Evolutionary conservation across 2,888 invertebrate species (phyloP), one percentile per base, ranked within the genome.

Genomic region (Ephialtes manifestator): DNA sequence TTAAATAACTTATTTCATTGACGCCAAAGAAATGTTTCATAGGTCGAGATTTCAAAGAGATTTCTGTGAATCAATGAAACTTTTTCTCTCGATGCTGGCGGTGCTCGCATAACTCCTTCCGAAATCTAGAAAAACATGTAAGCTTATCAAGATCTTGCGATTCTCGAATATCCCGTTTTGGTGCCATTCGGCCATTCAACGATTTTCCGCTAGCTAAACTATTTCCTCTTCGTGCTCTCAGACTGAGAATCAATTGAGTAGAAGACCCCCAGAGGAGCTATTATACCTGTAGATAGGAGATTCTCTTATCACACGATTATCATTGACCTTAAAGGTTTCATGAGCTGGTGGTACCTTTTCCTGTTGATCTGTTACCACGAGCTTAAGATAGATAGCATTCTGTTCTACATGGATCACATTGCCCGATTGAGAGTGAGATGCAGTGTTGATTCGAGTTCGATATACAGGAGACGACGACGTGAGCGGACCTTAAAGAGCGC

Each of bases 401-500:
- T 46, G 24, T 68, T 24, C 28, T 24, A 46, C 48, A 24, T 28
- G 46, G 24, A 68, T 46, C 68, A 46, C 63, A 48, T 48, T 13
- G 63, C 31, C 63, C 51, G 51, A 65, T 65, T 63, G 65, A 63
- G 51, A 75, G 63, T 53, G 51, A 63, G 75, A 75, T 31, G 75
- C 18, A 65, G 51, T 31, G 75, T 53, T 51, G 65, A 39, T 75
- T 75, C 75, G 63, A 63, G 63, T 65, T 35, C 63, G 75, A 67
- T 81, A 68, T 51, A 71, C 43, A 71, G n/a, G 28, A 18, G 58
- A 39, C 76, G 75, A 70, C 55, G 46, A 74, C 77, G 74, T 71
- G 70, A 24, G 84, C 74, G 71, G 48, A 60, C 85, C 85, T 77
- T 81, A 81, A 84, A 84, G 72, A 84, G 84, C 76, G 48, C 70